phyloP scores from a whole-genome alignment of 2,797 vertebrate species.

The Glossophaga mutica region DNA sequence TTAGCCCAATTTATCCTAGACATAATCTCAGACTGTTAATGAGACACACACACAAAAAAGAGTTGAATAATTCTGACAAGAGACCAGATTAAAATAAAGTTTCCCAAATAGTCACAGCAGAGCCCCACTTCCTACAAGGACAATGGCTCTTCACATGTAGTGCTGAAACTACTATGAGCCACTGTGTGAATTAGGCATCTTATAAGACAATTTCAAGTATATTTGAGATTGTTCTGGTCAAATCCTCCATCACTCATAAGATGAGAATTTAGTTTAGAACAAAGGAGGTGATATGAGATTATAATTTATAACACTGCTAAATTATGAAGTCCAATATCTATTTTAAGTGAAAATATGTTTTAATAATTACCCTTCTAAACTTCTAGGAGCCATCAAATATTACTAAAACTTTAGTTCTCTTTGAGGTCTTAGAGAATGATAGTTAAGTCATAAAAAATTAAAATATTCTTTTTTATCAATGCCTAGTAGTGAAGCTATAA shows the following conservation, averaged over 20 bases:
- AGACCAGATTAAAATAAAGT: not conserved
- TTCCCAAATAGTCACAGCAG: not conserved
- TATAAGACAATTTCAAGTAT: not conserved
- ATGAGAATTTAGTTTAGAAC: constrained; percentile 26
- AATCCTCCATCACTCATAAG: not conserved
- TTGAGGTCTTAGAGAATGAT: constrained; percentile 45
- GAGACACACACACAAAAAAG: not conserved
- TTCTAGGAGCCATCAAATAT: constrained; percentile 47
- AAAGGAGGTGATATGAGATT: constrained; percentile 14
- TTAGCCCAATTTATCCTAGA: not conserved
- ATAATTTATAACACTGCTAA: constrained; percentile 58
- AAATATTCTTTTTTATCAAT: constrained; percentile 65
- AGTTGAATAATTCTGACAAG: not conserved
- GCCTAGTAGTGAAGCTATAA: constrained; percentile 19
- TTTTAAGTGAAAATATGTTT: constrained; percentile 73
- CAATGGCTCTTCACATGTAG: not conserved
- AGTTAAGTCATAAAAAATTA: constrained; percentile 67
- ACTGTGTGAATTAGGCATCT: not conserved
- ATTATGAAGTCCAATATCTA: constrained; percentile 60
- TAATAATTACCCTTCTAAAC: constrained; percentile 67
- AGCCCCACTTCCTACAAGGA: not conserved
- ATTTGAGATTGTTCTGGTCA: not conserved
- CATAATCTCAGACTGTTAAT: not conserved
- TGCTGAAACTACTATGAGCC: not conserved
- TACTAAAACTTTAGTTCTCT: constrained; percentile 58